Conservation (phyloP, 2,113 vertebrate species). For the Mungos mungo region DNA sequence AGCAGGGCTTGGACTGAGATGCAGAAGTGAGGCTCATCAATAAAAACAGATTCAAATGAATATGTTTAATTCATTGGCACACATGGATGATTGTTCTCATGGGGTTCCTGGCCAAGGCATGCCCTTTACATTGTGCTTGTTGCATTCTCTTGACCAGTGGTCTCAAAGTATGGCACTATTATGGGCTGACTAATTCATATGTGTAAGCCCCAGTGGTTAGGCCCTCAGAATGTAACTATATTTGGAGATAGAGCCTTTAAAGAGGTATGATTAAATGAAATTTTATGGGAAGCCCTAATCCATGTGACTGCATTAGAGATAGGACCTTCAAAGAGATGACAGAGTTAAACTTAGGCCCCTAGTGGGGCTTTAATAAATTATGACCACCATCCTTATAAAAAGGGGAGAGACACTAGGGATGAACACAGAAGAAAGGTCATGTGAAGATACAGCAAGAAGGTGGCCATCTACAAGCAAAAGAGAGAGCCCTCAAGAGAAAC, state of each 20-base stretch:
- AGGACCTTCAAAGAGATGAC: background rate
- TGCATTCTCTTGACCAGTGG: background rate
- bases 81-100: background rate
- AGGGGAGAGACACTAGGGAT: background rate
- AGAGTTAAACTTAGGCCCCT: background rate
- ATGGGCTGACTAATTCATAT: background rate
- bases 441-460: background rate
- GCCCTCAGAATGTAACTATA: background rate
- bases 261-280: background rate
- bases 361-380: background rate
- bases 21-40: background rate
- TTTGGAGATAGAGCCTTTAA: background rate
- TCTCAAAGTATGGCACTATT: background rate
- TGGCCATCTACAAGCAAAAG: too few relatives aligned
- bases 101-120: background rate
- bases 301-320: background rate
- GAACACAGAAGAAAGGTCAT: background rate
- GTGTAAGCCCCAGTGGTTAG: background rate
- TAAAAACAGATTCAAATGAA: background rate
- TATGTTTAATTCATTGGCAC: background rate
- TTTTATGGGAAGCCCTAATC: background rate
- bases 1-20: background rate
- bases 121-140: background rate
- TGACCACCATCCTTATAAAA: background rate
- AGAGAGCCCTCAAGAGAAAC: background rate